Base-by-base conservation (phyloP, 2,797 vertebrate genomes). In the Macrochelys suwanniensis region DNA sequence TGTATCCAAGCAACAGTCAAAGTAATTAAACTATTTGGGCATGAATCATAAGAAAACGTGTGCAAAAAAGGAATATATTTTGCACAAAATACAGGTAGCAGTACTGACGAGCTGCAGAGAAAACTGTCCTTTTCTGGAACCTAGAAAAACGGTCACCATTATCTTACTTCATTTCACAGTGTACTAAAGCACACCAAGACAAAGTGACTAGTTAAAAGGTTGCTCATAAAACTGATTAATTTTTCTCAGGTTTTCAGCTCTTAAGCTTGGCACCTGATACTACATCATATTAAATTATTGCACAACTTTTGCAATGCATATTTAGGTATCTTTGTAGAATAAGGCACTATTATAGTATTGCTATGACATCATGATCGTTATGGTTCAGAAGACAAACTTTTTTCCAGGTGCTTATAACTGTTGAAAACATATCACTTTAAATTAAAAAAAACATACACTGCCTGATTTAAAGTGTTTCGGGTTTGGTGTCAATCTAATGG, bases 321-420 rank as follows among this genome's bases (percentile, higher is more conserved):
- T 96, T 96, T 90, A 92, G 80, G 61, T 89, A 88, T n/a, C 94
- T 96, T 95, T 87, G 91, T 95, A 89, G 93, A 95, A 95, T 93
- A 96, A 87, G 85, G 65, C 57, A 68, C 83, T 92, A 94, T 90
- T 96, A 93, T 76, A 95, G 93, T 79, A 97, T 96, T 93, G 57
- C 96, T 95, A 97, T 97, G 89, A 95, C 93, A 97, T 97, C 97
- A 23, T 37, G 57, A 89, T 84, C 88, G 17, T 91, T 92, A 80
- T 3, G 78, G 57, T 86, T 94, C 56, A 83, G 90, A 88, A 93
- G 56, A 87, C 12, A 88, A 93, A 83, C 25, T 17, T 82, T 80
- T 95, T 91, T 7, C 2, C 53, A 85, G 28, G 81, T 93, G 61
- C 11, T 90, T 90, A 51, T 85, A 93, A 93, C 49, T 92, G 95